Conservation (phyloP, 2,113 vertebrate species). For the Dolichallabes microphthalmus region DNA sequence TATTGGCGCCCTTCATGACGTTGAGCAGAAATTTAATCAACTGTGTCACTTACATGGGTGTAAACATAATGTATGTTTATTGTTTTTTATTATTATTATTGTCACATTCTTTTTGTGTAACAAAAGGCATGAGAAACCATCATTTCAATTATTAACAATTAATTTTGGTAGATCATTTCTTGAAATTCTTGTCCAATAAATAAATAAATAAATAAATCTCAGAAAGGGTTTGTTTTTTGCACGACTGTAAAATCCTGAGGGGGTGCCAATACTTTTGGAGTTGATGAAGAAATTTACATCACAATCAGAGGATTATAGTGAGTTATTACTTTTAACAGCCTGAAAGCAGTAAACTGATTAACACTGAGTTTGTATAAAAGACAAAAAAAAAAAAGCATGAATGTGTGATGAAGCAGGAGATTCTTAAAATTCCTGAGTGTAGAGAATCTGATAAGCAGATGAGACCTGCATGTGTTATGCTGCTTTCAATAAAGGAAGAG, state of each 20-base stretch:
- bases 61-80: too few relatives aligned
- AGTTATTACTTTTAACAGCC: background rate
- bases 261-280: slow-evolving; percentile 4
- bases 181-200: too few relatives aligned
- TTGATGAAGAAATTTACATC: background rate
- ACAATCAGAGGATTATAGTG: background rate
- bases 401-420: background rate
- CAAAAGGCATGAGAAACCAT: too few relatives aligned
- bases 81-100: background rate
- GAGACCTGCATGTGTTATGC: background rate
- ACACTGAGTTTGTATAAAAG: background rate
- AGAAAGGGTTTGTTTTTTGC: background rate
- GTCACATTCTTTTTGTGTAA: too few relatives aligned
- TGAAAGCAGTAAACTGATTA: background rate
- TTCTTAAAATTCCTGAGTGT: background rate
- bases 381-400: slow-evolving; percentile 2
- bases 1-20: background rate
- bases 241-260: too few relatives aligned
- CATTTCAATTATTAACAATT: background rate
- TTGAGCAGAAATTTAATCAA: background rate
- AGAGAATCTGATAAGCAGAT: background rate
- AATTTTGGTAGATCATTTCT: background rate
- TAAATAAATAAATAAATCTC: background rate
- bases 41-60: background rate
- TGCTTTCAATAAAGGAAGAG: background rate